Evolutionary conservation across 2,888 invertebrate species (phyloP).

Genomic region (Erebia aethiops): DNA sequence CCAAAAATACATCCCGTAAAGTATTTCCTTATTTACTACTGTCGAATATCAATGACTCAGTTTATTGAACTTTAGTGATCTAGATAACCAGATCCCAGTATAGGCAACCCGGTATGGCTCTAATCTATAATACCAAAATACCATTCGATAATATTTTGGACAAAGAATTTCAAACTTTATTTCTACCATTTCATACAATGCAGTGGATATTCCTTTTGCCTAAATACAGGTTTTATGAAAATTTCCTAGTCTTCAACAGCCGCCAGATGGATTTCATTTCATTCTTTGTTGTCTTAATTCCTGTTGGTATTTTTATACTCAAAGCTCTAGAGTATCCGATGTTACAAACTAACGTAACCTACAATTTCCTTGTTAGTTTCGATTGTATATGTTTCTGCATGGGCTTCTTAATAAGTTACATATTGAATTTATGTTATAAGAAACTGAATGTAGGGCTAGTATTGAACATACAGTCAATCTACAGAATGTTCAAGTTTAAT

Average conservation of each 20-base stretch:
- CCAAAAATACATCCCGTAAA: too few relatives aligned
- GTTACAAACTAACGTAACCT: background rate
- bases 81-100: background rate
- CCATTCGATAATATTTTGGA: constrained; percentile 7
- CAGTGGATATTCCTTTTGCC: constrained; percentile 20
- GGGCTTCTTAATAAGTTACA: background rate
- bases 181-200: constrained; percentile 7
- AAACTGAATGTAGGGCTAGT: background rate
- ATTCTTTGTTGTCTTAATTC: background rate
- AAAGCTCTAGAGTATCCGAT: background rate
- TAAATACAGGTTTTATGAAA: constrained; percentile 20
- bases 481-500: constrained; percentile 9
- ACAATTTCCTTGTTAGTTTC: background rate
- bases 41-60: too few relatives aligned
- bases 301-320: background rate
- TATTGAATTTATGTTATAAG: constrained; percentile 3
- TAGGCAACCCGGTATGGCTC: background rate
- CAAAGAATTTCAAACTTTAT: constrained; percentile 2
- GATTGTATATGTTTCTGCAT: background rate
- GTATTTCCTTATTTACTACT: too few relatives aligned
- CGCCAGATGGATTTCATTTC: constrained; percentile 1
- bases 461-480: constrained; percentile 11
- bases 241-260: constrained; percentile 17
- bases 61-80: too few relatives aligned
- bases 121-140: background rate